phyloP scores from a whole-genome alignment of 2,113 vertebrate species.

The Trachemys scripta region DNA sequence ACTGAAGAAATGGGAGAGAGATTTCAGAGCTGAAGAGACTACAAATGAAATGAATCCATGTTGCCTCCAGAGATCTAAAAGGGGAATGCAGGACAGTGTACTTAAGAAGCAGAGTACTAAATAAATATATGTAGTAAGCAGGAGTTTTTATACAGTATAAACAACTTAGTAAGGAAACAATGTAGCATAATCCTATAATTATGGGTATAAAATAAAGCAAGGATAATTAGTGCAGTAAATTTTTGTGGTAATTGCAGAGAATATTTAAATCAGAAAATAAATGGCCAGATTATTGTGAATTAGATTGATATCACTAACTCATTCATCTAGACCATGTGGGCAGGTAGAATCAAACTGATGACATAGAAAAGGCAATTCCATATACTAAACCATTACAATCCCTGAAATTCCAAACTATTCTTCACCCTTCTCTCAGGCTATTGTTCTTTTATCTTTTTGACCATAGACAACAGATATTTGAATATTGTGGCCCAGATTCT shows the following conservation, averaged over 20 bases:
- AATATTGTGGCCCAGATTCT: neutral
- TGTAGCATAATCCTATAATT: neutral
- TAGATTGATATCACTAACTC: neutral
- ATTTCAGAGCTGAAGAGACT: neutral
- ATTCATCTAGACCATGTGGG: neutral
- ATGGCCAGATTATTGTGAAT: neutral
- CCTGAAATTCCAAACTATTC: neutral
- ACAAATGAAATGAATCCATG: neutral
- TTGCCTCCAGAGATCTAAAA: neutral
- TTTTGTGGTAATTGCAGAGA: neutral
- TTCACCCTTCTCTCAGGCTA: neutral
- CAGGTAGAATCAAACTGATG: neutral
- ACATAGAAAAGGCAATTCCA: neutral
- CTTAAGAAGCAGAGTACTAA: neutral
- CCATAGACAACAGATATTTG: neutral
- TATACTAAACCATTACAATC: neutral
- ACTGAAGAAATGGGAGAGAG: neutral
- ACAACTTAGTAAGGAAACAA: neutral
- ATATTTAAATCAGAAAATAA: conserved; percentile 1
- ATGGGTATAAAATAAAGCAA: neutral
- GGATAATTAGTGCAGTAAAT: conserved; percentile 4
- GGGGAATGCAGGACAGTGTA: neutral
- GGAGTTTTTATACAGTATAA: neutral
- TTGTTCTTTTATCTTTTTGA: conserved; percentile 1
- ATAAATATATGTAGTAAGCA: neutral